Conservation (phyloP, 2,113 vertebrate genomes). For the Archocentrus centrarchus region DNA sequence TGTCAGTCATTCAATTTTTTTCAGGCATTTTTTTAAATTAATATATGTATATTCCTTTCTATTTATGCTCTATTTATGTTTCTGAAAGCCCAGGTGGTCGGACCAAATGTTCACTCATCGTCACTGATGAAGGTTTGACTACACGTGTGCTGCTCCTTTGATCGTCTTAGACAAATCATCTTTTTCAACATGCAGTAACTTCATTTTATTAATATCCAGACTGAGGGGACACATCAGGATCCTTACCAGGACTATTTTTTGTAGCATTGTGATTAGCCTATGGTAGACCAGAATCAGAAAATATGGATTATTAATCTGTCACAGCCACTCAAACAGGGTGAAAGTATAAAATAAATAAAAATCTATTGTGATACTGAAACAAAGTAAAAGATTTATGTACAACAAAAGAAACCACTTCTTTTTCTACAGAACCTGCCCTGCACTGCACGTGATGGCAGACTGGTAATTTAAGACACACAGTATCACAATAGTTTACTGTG, state of each 20-base stretch:
- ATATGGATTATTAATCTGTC: background rate
- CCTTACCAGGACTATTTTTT: background rate
- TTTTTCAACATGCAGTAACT: background rate
- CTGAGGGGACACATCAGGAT: background rate
- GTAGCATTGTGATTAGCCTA: background rate
- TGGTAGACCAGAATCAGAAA: background rate
- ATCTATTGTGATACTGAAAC: background rate
- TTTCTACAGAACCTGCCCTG: background rate
- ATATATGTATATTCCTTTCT: background rate
- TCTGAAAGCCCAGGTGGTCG: background rate
- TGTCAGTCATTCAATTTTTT: background rate
- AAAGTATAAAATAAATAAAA: background rate
- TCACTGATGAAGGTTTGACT: background rate
- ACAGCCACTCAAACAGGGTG: background rate
- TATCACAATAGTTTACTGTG: background rate
- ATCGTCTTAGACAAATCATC: background rate
- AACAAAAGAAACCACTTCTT: background rate
- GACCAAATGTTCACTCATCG: background rate
- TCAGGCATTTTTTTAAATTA: background rate
- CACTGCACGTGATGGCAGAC: background rate
- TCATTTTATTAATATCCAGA: background rate
- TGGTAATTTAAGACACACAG: background rate
- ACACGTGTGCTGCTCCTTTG: background rate
- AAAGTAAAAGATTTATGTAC: background rate
- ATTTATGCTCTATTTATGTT: constrained; percentile 5